Conservation (phyloP, 2,888 invertebrate species). For the Disparrhopalites patrizii region DNA sequence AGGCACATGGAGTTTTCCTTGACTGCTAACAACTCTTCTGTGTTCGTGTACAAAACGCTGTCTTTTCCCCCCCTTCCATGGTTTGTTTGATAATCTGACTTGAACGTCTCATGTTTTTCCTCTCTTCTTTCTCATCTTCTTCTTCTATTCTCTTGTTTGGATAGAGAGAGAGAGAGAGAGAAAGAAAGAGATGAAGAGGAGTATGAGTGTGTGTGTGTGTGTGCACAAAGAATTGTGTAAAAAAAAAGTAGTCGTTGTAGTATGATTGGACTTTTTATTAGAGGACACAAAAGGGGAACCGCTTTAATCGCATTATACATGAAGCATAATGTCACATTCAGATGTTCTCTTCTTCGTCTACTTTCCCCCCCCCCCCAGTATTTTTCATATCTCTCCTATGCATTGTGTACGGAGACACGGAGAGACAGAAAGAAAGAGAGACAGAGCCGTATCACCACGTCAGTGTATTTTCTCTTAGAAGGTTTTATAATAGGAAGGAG, state of each 20-base stretch:
- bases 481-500: no score
- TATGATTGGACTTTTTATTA: constrained; percentile 31
- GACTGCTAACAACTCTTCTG: no score
- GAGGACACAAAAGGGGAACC: constrained; percentile 34
- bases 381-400: constrained; percentile 19
- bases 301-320: constrained; percentile 41
- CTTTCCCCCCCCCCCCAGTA: constrained; percentile 23
- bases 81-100: constrained; percentile 5
- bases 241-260: constrained; percentile 30
- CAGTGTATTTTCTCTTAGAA: no score
- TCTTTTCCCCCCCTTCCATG: neutral
- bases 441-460: constrained; percentile 3
- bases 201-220: constrained; percentile 14
- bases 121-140: no score
- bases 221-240: constrained; percentile 4
- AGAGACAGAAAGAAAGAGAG: no score
- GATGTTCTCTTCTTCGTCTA: constrained; percentile 22
- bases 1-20: neutral
- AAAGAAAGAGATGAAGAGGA: neutral
- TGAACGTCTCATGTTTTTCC: constrained; percentile 18
- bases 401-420: constrained; percentile 2
- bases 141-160: no score
- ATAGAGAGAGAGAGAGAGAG: no score
- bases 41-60: no score
- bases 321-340: constrained; percentile 40